Conservation (phyloP, 2,797 vertebrate genomes). For the Pygocentrus nattereri region DNA sequence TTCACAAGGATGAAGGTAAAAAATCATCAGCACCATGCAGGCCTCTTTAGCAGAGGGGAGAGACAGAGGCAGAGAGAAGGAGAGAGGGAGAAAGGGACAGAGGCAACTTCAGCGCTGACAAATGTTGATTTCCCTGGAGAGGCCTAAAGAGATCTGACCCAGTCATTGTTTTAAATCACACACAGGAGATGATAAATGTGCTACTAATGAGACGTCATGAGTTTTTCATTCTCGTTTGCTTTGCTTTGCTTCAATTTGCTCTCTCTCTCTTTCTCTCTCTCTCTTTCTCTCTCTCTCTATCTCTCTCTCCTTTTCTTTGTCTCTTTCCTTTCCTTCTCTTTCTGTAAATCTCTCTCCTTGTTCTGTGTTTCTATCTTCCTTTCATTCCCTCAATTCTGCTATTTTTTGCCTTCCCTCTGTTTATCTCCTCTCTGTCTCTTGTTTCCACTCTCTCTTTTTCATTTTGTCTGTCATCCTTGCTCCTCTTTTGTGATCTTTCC, state of each 20-base stretch:
- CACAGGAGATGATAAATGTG: conserved; percentile 86
- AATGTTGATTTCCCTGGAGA: conserved; percentile 86
- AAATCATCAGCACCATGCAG: conserved; percentile 67
- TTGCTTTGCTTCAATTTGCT: conserved; percentile 62
- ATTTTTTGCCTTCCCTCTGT: neutral
- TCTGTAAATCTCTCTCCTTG: neutral
- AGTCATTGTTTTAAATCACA: conserved; percentile 86
- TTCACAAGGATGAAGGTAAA: conserved; percentile 82
- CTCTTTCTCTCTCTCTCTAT: conserved; percentile 20
- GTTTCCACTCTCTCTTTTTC: neutral
- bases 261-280: conserved; percentile 57
- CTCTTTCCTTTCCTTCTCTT: neutral
- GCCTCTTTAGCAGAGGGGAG: conserved; percentile 68
- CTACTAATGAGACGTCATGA: conserved; percentile 80
- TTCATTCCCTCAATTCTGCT: too few relatives aligned
- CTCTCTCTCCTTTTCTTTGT: neutral
- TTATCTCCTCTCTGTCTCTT: neutral
- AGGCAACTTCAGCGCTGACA: conserved; percentile 78
- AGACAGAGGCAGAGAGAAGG: conserved; percentile 15
- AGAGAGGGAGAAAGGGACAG: neutral
- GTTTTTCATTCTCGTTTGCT: conserved; percentile 69
- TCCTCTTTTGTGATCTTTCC: neutral
- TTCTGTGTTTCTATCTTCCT: conserved; percentile 16
- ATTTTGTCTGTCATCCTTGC: neutral
- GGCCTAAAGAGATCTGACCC: conserved; percentile 86